These are phyloP conservation scores for Hipparchia semele DNA, from an alignment of 2,888 invertebrate species.

Conservation along the genomic window DNA sequence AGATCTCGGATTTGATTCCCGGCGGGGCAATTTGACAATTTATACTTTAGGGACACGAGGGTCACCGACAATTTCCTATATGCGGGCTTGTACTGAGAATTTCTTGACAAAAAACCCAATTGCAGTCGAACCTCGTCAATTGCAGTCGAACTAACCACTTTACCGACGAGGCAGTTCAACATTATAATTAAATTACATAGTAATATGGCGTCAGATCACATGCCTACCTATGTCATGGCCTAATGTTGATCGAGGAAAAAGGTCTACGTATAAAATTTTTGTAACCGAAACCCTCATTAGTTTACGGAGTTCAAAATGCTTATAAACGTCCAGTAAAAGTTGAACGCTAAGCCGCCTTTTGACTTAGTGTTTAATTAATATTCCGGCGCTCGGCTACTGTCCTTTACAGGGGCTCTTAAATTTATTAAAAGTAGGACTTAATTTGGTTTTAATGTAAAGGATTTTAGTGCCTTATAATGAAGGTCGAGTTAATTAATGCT, in stretches of 20 bases:
- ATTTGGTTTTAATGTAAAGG: background rate
- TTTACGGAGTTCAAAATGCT: constrained; percentile 2
- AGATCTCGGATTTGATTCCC: no score
- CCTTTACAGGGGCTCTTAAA: background rate
- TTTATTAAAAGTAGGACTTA: background rate
- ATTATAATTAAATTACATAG: no score
- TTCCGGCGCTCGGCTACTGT: background rate
- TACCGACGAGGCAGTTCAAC: no score
- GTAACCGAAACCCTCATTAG: background rate
- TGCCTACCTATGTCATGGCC: no score
- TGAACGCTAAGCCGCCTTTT: constrained; percentile 1
- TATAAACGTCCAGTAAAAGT: background rate
- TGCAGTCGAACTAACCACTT: no score
- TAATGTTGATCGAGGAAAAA: background rate
- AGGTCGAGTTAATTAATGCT: background rate
- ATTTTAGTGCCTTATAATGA: constrained; percentile 6
- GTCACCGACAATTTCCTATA: no score
- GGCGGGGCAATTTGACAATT: no score
- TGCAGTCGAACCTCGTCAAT: no score
- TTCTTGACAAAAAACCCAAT: no score
- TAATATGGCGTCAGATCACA: no score
- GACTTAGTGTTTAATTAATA: background rate
- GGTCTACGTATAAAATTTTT: background rate
- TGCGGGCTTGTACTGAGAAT: no score
- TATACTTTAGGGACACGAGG: no score